These are phyloP conservation scores for Laupala kohalensis DNA, from an alignment of 1,140 invertebrate genomes.

Conservation along the genomic window DNA sequence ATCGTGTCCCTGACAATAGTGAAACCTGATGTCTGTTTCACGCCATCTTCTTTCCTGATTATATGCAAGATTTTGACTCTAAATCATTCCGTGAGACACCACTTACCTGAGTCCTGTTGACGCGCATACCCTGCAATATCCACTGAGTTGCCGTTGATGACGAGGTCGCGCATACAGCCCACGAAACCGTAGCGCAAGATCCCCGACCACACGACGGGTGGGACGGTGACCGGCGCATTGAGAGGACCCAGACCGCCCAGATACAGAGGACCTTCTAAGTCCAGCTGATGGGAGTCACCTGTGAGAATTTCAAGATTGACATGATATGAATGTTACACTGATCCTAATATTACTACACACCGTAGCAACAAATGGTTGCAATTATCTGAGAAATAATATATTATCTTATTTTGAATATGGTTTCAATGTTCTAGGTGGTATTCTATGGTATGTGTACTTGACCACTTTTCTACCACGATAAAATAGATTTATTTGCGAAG, in stretches of 20 bases:
- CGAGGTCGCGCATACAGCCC: constrained; percentile 86
- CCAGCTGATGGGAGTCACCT: constrained; percentile 75
- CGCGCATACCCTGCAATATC: constrained; percentile 81
- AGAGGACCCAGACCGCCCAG: constrained; percentile 74
- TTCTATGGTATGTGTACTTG: too few relatives aligned
- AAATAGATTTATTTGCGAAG: too few relatives aligned
- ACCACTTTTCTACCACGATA: too few relatives aligned
- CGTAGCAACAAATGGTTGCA: neutral
- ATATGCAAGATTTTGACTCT: too few relatives aligned
- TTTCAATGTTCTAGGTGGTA: too few relatives aligned
- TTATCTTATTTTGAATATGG: too few relatives aligned
- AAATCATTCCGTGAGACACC: too few relatives aligned
- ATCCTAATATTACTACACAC: neutral
- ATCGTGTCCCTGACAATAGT: too few relatives aligned
- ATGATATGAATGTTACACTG: neutral
- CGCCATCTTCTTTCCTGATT: too few relatives aligned
- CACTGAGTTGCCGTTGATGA: constrained; percentile 81
- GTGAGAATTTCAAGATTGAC: too few relatives aligned
- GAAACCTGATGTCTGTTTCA: too few relatives aligned
- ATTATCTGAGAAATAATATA: neutral
- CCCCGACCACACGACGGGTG: constrained; percentile 82
- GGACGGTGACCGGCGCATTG: constrained; percentile 53
- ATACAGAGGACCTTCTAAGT: constrained; percentile 78
- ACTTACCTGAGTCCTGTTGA: constrained; percentile 75
- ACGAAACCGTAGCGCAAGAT: constrained; percentile 81